Evolutionary conservation across 1,140 invertebrate species (phyloP), one percentile per base, ranked within the genome.

Genomic region (Aphaenogaster ashmeadi): DNA sequence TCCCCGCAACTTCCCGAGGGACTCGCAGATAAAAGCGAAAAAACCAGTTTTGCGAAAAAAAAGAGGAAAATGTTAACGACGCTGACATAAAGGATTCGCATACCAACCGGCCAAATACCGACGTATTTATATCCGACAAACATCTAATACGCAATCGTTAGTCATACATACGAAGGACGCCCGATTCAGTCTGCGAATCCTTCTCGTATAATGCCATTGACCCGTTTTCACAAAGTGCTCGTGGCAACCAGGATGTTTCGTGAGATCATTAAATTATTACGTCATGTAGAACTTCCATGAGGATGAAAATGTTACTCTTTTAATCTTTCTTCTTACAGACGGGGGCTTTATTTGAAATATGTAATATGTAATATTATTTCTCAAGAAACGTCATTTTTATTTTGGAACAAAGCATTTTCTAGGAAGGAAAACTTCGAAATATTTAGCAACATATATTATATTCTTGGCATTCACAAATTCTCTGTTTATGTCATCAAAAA

Each of bases 31-130:
- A 85, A 90, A 87, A 69, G 79, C 60, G 88, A 89, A 90, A 90
- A 90, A 90, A 90, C 89, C 88, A 89, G 89, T 91, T 91, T 90
- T 56, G 54, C 56, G 56, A 50, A 79, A 90, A 78, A 54, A 62
- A 21, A 21, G n/a, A 50, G 18, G 36, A 64, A 85, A 85, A 44
- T 56, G 66, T 72, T 72, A 83, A 64, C 64, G 88, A 86, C 38
- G 54, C 36, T 77, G 74, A 78, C 33, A 54, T 78, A 52, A 78
- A 52, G 72, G 62, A 66, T 86, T 72, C 50, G 77, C 77, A 89
- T 89, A 72, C 77, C 88, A 52, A 69, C 33, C 47, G 54, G 38
- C 62, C 36, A n/a, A 50, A 77, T 77, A 71, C 58, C 60, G n/a
- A 64, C 15, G 56, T 67, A 75, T 86, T 86, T 74, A 81, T 88